Percentiles rank a stretch among this genome's conserved stretches.
Conservation (phyloP, 2,113 vertebrate genomes). For the Mobula hypostoma region DNA sequence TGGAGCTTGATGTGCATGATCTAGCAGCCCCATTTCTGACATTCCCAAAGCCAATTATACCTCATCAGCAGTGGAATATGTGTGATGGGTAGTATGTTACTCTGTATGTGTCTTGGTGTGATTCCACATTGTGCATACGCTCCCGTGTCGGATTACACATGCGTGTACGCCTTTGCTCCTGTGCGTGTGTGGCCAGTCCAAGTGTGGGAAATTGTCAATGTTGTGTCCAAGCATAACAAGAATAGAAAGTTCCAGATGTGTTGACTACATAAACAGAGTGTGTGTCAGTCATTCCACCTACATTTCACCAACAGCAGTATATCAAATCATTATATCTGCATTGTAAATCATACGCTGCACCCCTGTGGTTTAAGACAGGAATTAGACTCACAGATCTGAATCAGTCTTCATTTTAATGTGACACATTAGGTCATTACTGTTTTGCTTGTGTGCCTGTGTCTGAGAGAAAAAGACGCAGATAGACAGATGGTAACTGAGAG, state of each 20-base stretch:
- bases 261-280: not conserved
- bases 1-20: not conserved
- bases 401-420: not conserved
- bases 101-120: too few species aligned
- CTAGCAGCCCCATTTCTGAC: not conserved
- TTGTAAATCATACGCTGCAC: not conserved
- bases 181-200: slow-evolving; percentile 9
- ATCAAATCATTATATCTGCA: not conserved
- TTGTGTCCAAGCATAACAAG: slow-evolving; percentile 12
- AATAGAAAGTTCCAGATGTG: slow-evolving; percentile 16
- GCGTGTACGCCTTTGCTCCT: not conserved
- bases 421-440: too few species aligned
- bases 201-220: not conserved
- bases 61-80: too few species aligned
- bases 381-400: not conserved
- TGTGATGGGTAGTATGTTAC: too few species aligned
- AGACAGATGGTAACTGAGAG: too few species aligned
- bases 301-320: not conserved
- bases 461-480: not conserved
- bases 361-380: not conserved
- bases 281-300: not conserved
- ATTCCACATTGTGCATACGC: too few species aligned
- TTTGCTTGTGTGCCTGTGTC: too few species aligned
- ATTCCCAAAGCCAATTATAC: too few species aligned
- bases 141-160: too few species aligned